Conservation (phyloP, 2,797 vertebrate genomes). For the Paguma larvata region DNA sequence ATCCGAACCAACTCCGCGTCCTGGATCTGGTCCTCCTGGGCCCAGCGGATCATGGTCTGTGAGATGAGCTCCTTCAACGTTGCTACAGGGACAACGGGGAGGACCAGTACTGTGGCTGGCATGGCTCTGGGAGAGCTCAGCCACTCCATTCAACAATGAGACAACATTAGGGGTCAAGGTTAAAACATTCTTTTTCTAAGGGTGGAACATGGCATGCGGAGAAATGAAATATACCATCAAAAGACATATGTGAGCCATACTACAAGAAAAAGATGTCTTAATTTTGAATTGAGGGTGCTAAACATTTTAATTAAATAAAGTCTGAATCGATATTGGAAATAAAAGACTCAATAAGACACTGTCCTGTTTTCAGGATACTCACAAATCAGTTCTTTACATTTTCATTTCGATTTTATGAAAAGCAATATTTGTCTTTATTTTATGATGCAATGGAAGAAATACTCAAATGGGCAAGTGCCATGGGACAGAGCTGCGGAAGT, state of each 20-base stretch:
- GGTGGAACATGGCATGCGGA: background rate
- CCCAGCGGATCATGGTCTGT: slow-evolving; percentile 98
- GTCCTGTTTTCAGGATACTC: background rate
- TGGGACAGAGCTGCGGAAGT: background rate
- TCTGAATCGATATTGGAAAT: background rate
- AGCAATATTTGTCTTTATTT: background rate
- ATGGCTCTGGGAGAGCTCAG: background rate
- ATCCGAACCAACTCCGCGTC: slow-evolving; percentile 96
- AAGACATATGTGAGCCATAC: background rate
- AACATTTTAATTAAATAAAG: background rate
- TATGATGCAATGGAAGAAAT: background rate
- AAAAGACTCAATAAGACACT: background rate
- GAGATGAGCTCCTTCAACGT: slow-evolving; percentile 98
- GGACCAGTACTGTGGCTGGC: background rate
- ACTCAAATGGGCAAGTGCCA: background rate
- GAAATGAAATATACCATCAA: background rate
- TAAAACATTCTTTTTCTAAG: slow-evolving; percentile 4
- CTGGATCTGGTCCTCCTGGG: slow-evolving; percentile 97
- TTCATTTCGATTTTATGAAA: slow-evolving; percentile 44
- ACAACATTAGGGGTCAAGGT: background rate
- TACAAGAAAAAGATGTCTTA: background rate
- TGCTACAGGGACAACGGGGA: slow-evolving; percentile 86
- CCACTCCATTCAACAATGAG: background rate
- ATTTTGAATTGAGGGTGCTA: background rate
- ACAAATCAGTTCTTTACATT: background rate